A percentile compares a stretch with the other conserved stretches of the same genome.
These are phyloP conservation scores for Bilobella aurantiaca DNA, from an alignment of 1,140 invertebrate genomes.

Conservation along the genomic window DNA sequence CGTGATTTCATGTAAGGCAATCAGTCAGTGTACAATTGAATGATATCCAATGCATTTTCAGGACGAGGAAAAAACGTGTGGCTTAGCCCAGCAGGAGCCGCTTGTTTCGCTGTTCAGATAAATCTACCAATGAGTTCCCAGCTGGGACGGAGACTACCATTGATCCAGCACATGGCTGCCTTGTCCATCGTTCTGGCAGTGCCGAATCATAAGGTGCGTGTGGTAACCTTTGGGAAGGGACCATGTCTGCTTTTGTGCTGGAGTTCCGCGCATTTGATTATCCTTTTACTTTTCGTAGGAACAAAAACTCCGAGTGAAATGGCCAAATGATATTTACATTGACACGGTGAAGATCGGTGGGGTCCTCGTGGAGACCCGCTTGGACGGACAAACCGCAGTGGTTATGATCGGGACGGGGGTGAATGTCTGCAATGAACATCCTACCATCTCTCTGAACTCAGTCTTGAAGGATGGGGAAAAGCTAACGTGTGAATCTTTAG, in stretches of 20 bases:
- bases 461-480: conserved; percentile 5
- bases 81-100: conserved; percentile 82
- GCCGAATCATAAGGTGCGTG: conserved; percentile 59
- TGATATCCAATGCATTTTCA: too few species aligned
- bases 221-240: too few species aligned
- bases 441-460: conserved; percentile 72
- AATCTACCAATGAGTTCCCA: conserved; percentile 51
- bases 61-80: conserved; percentile 69
- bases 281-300: conserved; percentile 45
- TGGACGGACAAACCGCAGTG: conserved; percentile 48
- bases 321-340: conserved; percentile 94
- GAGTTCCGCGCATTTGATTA: not conserved
- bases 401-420: conserved; percentile 74
- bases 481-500: conserved; percentile 56
- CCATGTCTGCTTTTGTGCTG: conserved; percentile 3
- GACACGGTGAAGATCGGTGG: conserved; percentile 76
- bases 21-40: too few species aligned
- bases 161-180: conserved; percentile 75
- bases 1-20: too few species aligned
- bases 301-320: conserved; percentile 65
- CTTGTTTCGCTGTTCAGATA: conserved; percentile 79
- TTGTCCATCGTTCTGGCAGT: conserved; percentile 70
- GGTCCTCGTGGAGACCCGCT: conserved; percentile 60
- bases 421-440: conserved; percentile 75
- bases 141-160: conserved; percentile 58